Evolutionary conservation across 2,113 vertebrate species (phyloP).

Genomic region (Donacobius atricapilla): DNA sequence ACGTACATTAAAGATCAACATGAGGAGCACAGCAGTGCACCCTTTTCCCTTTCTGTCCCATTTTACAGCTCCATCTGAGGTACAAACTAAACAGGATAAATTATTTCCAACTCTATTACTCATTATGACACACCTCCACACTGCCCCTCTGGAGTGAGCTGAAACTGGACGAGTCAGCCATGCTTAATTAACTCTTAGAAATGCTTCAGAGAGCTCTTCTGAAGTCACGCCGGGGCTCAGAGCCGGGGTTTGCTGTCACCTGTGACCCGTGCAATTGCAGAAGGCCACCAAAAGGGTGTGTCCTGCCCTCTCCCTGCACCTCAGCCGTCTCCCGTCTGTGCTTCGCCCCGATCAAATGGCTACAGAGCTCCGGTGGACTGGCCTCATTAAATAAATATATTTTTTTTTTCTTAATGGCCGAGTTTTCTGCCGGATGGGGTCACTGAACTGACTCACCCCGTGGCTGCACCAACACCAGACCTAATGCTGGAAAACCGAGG

Average conservation of each 20-base stretch:
- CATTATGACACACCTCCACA: background rate
- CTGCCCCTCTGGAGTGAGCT: background rate
- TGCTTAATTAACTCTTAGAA: constrained; percentile 33
- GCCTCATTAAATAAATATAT: background rate
- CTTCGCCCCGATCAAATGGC: background rate
- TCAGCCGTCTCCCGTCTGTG: background rate
- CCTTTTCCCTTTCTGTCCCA: background rate
- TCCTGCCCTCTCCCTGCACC: constrained; percentile 38
- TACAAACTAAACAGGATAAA: background rate
- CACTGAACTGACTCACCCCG: background rate
- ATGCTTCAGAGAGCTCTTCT: background rate
- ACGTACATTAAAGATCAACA: background rate
- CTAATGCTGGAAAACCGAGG: background rate
- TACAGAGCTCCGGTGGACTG: background rate
- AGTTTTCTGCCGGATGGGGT: background rate
- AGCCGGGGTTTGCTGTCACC: background rate
- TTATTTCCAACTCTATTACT: background rate
- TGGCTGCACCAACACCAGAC: background rate
- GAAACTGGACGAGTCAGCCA: background rate
- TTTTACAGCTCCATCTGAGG: background rate
- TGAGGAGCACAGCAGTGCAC: background rate
- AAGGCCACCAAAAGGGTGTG: constrained; percentile 58
- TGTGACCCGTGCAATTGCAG: background rate
- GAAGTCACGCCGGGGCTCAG: background rate
- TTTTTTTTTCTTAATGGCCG: background rate